A percentile compares a stretch with the other conserved stretches of the same genome.
phyloP scores from a whole-genome alignment of 2,797 vertebrate species.

The Coilia nasus region DNA sequence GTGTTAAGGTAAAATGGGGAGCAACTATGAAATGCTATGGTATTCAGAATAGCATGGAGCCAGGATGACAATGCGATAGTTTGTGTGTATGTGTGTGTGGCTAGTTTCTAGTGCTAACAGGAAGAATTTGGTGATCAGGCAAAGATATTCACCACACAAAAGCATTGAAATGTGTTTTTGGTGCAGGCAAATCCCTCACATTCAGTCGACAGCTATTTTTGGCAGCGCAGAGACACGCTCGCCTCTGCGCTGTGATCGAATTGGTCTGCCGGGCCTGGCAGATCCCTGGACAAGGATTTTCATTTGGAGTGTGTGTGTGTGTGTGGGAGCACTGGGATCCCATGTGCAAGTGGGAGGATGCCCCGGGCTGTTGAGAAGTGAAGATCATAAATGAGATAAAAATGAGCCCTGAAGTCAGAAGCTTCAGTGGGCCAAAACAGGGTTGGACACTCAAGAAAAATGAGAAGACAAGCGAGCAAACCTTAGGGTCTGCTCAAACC shows the following conservation, averaged over 20 bases:
- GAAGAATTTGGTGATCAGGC: conserved; percentile 71
- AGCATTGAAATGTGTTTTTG: conserved; percentile 62
- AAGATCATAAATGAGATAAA: neutral
- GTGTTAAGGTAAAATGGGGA: neutral
- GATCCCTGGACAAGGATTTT: conserved; percentile 62
- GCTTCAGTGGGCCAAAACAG: conserved; percentile 10
- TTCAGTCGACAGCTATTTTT: conserved; percentile 62
- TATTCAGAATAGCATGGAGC: neutral
- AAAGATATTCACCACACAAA: conserved; percentile 68
- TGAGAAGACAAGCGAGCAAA: neutral
- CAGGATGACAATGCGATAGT: neutral
- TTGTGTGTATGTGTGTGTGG: neutral
- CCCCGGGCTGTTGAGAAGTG: neutral
- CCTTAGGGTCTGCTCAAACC: neutral
- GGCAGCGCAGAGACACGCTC: conserved; percentile 63
- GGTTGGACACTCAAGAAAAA: neutral
- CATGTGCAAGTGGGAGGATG: neutral
- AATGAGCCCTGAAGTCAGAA: neutral
- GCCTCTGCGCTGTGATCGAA: conserved; percentile 53
- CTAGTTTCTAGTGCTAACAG: neutral
- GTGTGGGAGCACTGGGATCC: neutral
- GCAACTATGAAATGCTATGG: neutral
- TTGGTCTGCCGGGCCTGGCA: conserved; percentile 57
- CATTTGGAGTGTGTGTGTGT: conserved; percentile 41
- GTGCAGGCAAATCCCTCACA: conserved; percentile 64